Evolutionary conservation across 2,888 invertebrate species (phyloP).

Genomic region (Andrena camellia): DNA sequence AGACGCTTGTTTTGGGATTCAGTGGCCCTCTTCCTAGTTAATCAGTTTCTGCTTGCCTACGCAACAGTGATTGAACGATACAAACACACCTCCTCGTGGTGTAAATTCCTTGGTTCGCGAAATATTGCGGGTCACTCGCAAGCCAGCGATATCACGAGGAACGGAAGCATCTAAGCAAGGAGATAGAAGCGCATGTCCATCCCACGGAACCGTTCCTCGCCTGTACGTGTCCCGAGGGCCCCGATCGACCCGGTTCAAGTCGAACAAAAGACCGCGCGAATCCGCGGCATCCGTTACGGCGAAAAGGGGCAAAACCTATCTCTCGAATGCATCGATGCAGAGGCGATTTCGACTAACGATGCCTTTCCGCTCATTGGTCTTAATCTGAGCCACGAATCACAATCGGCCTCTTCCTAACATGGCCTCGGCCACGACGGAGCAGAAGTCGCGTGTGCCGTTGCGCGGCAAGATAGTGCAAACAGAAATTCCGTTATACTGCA

Average conservation of each 20-base stretch:
- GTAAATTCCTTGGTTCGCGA: too few relatives aligned
- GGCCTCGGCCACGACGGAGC: slow-evolving; percentile 47
- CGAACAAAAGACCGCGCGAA: slow-evolving; percentile 45
- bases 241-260: slow-evolving; percentile 34
- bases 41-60: too few relatives aligned
- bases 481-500: slow-evolving; percentile 78
- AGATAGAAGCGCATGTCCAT: not conserved
- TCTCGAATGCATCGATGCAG: slow-evolving; percentile 66
- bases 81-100: too few relatives aligned
- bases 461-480: slow-evolving; percentile 76
- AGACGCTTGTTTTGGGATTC: too few relatives aligned
- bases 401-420: slow-evolving; percentile 66
- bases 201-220: not conserved
- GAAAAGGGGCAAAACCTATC: slow-evolving; percentile 57
- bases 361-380: slow-evolving; percentile 63
- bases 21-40: too few relatives aligned
- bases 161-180: not conserved
- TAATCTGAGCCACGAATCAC: slow-evolving; percentile 69
- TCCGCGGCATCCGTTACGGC: slow-evolving; percentile 33
- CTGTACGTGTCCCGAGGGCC: slow-evolving; percentile 10
- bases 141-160: too few relatives aligned
- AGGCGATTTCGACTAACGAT: slow-evolving; percentile 66
- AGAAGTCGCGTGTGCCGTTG: slow-evolving; percentile 71
- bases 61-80: too few relatives aligned
- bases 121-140: too few relatives aligned